Evolutionary conservation across 2,888 invertebrate genomes (phyloP).

Genomic region (Ophioninae sp.): DNA sequence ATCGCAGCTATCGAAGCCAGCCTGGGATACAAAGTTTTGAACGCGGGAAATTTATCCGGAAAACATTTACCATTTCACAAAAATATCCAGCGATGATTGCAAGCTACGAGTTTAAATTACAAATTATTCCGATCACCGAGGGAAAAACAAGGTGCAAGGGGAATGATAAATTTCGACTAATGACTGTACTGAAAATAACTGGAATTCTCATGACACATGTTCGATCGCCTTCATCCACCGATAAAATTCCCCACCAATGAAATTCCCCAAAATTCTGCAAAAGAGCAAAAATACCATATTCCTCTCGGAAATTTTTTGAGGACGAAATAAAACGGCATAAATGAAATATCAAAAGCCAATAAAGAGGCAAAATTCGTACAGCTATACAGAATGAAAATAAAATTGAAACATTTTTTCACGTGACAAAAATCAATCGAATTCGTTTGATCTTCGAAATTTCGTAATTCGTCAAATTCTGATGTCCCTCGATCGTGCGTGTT

Average conservation of each 20-base stretch:
- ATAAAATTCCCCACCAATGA: constrained; percentile 39
- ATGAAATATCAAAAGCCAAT: not conserved
- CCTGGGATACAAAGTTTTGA: constrained; percentile 32
- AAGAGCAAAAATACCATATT: not conserved
- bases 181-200: constrained; percentile 41
- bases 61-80: constrained; percentile 36
- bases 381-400: not conserved
- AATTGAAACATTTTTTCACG: not conserved
- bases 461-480: not conserved
- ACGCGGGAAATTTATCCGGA: constrained; percentile 29
- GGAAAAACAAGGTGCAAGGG: constrained; percentile 12
- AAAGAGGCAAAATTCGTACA: not conserved
- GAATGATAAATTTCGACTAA: constrained; percentile 59
- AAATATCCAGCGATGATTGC: constrained; percentile 48
- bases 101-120: constrained; percentile 45
- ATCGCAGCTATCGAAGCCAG: constrained; percentile 34
- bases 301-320: not conserved
- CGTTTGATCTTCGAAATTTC: not conserved
- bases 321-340: constrained; percentile 7
- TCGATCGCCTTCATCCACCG: constrained; percentile 31
- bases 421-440: not conserved
- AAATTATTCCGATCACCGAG: constrained; percentile 17
- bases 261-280: constrained; percentile 28
- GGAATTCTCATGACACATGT: constrained; percentile 7
- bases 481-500: constrained; percentile 74